These are phyloP conservation scores for Nowickia ferox DNA, from an alignment of 2,888 invertebrate species.

Conservation along the genomic window DNA sequence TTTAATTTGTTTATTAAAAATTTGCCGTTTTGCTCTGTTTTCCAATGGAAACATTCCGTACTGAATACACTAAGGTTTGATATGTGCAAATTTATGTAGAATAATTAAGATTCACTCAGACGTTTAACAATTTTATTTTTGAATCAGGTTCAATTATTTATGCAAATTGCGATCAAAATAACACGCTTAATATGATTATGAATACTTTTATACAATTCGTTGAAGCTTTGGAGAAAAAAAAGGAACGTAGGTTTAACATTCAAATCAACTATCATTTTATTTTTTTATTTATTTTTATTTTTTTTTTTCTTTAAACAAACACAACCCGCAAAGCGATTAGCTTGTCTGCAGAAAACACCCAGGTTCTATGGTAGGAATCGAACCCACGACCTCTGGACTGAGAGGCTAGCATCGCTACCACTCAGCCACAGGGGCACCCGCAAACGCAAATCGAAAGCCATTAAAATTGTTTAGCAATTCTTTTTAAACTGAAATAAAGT, in stretches of 20 bases:
- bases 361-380: too few relatives aligned
- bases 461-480: conserved; percentile 28
- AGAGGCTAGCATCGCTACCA: too few relatives aligned
- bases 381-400: too few relatives aligned
- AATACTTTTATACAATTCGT: conserved; percentile 7
- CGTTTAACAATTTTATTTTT: conserved; percentile 4
- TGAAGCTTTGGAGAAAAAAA: neutral
- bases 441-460: conserved; percentile 56
- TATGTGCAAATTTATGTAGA: neutral
- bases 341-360: too few relatives aligned
- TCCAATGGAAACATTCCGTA: neutral
- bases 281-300: too few relatives aligned
- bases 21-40: too few relatives aligned
- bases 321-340: too few relatives aligned
- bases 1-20: too few relatives aligned
- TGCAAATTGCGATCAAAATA: conserved; percentile 29
- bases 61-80: neutral
- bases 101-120: neutral
- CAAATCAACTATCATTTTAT: too few relatives aligned
- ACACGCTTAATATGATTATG: conserved; percentile 37
- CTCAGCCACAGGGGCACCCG: too few relatives aligned
- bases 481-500: conserved; percentile 36
- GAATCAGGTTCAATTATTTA: conserved; percentile 37
- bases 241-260: conserved; percentile 31
- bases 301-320: too few relatives aligned